Evolutionary conservation across 37 sponge, comb jelly and placozoan species (phyloP), one percentile per base, ranked within the genome.

Genomic region (Bolinopsis microptera): DNA sequence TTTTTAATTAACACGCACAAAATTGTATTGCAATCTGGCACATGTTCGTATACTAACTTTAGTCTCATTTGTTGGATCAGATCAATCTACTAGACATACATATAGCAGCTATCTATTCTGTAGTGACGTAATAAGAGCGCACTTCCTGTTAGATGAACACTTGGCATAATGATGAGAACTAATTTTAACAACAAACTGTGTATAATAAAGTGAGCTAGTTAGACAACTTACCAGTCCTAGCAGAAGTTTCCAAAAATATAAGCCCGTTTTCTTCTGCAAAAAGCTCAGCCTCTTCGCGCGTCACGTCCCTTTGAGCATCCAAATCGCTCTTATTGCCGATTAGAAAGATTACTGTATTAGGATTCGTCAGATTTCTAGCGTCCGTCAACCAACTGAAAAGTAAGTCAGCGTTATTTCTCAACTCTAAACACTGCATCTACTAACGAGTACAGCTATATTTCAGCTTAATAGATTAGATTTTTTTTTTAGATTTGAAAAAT

Each of bases 231-330:
- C 90, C 90, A 2, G 90, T 86, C 3, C 90, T 39, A 40, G 90
- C 90, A 39, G 61, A 41, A 41, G 90, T 86, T 30, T 86, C 90
- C 27, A 86, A 48, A 38, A 86, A 86, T 21, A 86, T 86, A 2
- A 86, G 90, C n/a, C 99, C 99, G 94, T 99, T 99, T 80, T 99
- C 99, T 92, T 97, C 99, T 32, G 99, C 97, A 95, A 99, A 97
- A 38, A 96, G 95, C 38, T 99, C 97, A 26, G 99, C 99, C 80
- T 99, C 99, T 35, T 99, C 97, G 95, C 96, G 97, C 8, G 99
- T 99, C 27, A 99, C 99, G 94, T 99, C 99, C 61, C 99, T 92
- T 96, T 98, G 92, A 92, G 97, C 97, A 32, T 99, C 99, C 36
- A 99, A 93, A 94, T 99, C 99, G 25, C 97, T 96, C 70, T 99